Conservation (phyloP, 2,888 invertebrate genomes). For the Drosophila paracracens region DNA sequence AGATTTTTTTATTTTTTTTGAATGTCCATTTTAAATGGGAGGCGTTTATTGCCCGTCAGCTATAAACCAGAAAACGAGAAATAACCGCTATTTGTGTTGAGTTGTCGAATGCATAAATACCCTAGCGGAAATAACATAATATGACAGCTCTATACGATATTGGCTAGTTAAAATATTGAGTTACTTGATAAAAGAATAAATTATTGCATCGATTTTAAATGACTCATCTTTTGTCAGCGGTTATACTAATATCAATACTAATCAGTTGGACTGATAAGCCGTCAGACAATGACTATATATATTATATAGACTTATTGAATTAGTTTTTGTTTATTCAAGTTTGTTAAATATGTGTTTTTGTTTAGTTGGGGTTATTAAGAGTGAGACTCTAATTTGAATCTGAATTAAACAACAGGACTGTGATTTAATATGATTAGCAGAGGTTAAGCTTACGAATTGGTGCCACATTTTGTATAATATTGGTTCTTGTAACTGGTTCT, state of each 20-base stretch:
- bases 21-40: slow-evolving; percentile 34
- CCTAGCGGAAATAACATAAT: slow-evolving; percentile 5
- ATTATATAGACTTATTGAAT: not conserved
- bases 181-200: slow-evolving; percentile 9
- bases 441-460: not conserved
- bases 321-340: not conserved
- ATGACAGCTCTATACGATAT: not conserved
- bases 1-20: slow-evolving; percentile 12
- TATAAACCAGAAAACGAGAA: slow-evolving; percentile 5
- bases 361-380: not conserved
- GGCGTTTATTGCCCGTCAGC: slow-evolving; percentile 49
- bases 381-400: not conserved
- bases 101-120: slow-evolving; percentile 14
- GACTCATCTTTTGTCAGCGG: not conserved
- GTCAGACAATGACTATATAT: not conserved
- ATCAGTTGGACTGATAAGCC: slow-evolving; percentile 3
- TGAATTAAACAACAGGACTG: not conserved
- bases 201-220: slow-evolving; percentile 2
- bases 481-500: not conserved
- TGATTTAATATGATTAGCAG: not conserved
- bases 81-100: not conserved
- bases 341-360: not conserved
- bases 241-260: not conserved
- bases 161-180: not conserved
- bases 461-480: not conserved